Evolutionary conservation across 2,888 invertebrate genomes (phyloP).

Genomic region (Ariolimax columbianus): DNA sequence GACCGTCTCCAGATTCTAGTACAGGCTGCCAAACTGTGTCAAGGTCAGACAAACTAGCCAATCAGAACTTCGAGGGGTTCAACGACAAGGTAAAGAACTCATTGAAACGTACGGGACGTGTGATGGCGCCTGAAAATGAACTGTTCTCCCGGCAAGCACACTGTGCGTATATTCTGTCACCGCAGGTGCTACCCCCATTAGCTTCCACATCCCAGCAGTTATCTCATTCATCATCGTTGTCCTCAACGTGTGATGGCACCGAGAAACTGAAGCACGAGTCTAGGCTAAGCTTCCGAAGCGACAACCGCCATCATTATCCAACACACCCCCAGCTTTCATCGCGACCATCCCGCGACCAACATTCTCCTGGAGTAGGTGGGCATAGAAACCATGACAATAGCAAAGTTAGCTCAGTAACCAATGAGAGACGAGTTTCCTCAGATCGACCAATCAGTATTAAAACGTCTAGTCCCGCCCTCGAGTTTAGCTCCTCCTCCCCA

Average conservation of each 20-base stretch:
- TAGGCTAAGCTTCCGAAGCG: neutral
- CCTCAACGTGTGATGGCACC: neutral
- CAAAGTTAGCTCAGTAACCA: neutral
- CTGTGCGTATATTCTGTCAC: neutral
- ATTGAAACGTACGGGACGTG: neutral
- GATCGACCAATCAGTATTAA: conserved; percentile 20
- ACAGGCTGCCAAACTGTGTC: neutral
- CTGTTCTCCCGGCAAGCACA: neutral
- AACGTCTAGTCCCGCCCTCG: conserved; percentile 12
- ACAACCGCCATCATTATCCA: neutral
- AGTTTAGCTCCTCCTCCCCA: conserved; percentile 3
- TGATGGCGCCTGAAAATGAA: neutral
- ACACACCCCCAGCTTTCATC: neutral
- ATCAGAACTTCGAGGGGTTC: neutral
- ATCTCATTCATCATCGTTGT: conserved; percentile 15
- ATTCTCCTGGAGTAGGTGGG: neutral
- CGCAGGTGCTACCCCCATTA: neutral
- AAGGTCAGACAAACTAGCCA: neutral
- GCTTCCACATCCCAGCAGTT: neutral
- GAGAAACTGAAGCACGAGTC: neutral
- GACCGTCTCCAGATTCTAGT: conserved; percentile 15
- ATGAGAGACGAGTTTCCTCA: neutral
- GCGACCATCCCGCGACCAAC: conserved; percentile 3
- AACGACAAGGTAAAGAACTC: conserved; percentile 10
- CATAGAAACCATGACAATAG: neutral